phyloP scores from a whole-genome alignment of 2,888 invertebrate genomes.

The Acrobasis suavella region DNA sequence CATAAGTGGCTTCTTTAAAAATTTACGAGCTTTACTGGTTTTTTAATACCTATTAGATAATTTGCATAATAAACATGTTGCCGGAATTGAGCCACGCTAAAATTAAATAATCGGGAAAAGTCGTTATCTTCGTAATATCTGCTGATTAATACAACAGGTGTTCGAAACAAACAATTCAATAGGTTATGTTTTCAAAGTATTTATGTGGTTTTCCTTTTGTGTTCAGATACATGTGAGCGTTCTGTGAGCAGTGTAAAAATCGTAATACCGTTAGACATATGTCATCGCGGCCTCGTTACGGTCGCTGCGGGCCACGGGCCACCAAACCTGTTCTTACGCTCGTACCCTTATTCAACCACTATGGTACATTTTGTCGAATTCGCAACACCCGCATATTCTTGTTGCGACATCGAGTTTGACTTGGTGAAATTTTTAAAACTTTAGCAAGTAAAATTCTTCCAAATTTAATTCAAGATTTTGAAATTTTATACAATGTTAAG shows the following conservation, averaged over 20 bases:
- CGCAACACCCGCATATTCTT: constrained; percentile 39
- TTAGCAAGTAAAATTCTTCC: not conserved
- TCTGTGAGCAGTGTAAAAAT: constrained; percentile 59
- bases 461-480: no score
- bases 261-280: constrained; percentile 78
- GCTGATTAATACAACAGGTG: not conserved
- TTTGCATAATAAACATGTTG: constrained; percentile 51
- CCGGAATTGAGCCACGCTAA: constrained; percentile 5
- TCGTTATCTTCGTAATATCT: not conserved
- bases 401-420: constrained; percentile 27
- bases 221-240: constrained; percentile 42
- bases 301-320: constrained; percentile 46
- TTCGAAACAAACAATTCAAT: not conserved
- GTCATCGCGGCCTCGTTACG: constrained; percentile 76
- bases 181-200: not conserved
- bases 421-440: constrained; percentile 12
- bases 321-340: constrained; percentile 68
- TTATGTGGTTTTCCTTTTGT: constrained; percentile 47
- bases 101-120: constrained; percentile 4
- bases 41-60: constrained; percentile 43
- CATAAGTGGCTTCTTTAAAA: constrained; percentile 39
- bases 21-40: constrained; percentile 42
- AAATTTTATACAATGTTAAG: no score
- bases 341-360: constrained; percentile 59
- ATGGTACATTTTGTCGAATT: constrained; percentile 56